Evolutionary conservation across 2,113 vertebrate species (phyloP), one percentile per base, ranked within the genome.

Genomic region (Toxotes chatareus): DNA sequence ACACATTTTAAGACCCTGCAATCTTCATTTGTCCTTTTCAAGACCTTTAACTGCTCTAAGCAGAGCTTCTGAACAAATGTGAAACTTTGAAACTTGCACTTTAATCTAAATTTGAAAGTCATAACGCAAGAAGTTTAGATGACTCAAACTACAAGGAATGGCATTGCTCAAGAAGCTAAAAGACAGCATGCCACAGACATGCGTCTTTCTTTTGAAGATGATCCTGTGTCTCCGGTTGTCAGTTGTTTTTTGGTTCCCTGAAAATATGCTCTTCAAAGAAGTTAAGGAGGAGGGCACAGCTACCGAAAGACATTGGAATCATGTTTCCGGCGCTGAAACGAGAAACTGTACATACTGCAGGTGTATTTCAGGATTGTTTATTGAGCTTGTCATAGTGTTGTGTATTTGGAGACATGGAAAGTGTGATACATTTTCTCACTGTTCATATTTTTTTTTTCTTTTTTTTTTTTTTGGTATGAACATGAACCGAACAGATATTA

Each of bases 161-260:
- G 77, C 79, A 76, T 83, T 56, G 79, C 80, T 85, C 61, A 68
- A 75, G 82, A 74, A 80, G 79, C 81, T 83, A 83, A 88, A 86
- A 87, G 77, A 82, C 89, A 71, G 76, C 76, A 82, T 89, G 83
- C 79, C 88, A 1, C 72, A 86, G 85, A 87, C 86, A 72, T 10
- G n/a, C 70, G 78, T 84, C 87, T 87, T 89, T 62, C 85, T 89
- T 92, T 92, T 90, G 80, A 93, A 93, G 83, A 90, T 59, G 88
- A 92, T 89, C 85, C 79, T 32, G 7, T 27, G 27, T 87, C 82
- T 89, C 82, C n/a, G 36, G 81, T 79, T 89, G 91, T 91, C 91
- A 80, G 89, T 90, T 91, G 85, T 91, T 47, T 93, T 91, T 92
- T 86, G 65, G 62, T 78, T 86, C 72, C 23, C 31, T 79, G 61